Percentiles rank a stretch among this genome's conserved stretches.
phyloP scores from a whole-genome alignment of 2,797 vertebrate genomes.

The Dermochelys coriacea region DNA sequence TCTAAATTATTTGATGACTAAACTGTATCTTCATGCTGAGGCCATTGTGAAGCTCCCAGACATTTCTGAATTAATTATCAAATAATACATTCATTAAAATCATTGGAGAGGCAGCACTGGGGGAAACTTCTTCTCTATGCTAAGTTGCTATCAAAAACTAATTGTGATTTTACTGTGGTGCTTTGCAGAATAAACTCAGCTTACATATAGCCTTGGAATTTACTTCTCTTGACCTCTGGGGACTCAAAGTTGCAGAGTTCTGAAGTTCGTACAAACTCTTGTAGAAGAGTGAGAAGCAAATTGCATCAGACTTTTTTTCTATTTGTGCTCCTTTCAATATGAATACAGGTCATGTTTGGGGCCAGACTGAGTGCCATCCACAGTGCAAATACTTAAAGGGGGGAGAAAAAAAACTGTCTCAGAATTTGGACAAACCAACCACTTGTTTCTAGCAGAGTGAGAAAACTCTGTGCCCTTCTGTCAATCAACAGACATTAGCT shows the following conservation, averaged over 20 bases:
- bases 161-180: neutral
- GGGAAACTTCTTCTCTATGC: neutral
- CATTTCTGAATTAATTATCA: neutral
- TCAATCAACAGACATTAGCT: neutral
- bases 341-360: neutral
- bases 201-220: neutral
- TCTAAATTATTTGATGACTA: neutral
- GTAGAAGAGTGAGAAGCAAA: neutral
- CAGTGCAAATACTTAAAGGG: neutral
- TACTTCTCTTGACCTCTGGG: neutral
- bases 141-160: neutral
- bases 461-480: neutral
- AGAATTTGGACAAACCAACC: neutral
- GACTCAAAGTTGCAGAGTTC: neutral
- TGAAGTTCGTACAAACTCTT: neutral
- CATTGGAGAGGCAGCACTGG: neutral
- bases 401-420: too few species aligned
- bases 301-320: neutral
- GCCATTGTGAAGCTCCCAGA: neutral
- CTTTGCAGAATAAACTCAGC: neutral
- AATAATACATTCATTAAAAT: neutral
- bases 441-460: neutral
- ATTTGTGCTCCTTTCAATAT: neutral
- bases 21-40: neutral
- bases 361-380: neutral